phyloP scores from a whole-genome alignment of 2,797 vertebrate species.

The Sorex maritimensis region DNA sequence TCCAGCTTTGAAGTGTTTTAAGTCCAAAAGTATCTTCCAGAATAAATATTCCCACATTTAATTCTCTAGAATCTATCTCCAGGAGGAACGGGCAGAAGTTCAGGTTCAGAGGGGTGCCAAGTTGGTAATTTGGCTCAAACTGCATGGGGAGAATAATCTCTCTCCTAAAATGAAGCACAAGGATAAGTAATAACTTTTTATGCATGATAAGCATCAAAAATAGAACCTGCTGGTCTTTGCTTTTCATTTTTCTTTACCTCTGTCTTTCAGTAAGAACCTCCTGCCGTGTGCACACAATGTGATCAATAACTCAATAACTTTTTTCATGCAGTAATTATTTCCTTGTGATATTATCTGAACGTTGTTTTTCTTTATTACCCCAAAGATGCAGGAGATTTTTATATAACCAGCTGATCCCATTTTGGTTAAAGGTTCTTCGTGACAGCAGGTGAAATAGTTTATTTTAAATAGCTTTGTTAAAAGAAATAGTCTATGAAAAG shows the following conservation, averaged over 20 bases:
- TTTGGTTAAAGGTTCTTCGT: conserved; percentile 90
- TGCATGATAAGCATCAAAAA: conserved; percentile 94
- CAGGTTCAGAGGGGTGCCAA: conserved; percentile 89
- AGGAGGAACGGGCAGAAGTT: conserved; percentile 86
- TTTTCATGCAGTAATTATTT: conserved; percentile 95
- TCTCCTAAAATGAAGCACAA: conserved; percentile 91
- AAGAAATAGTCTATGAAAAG: conserved; percentile 86
- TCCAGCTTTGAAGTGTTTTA: conserved; percentile 77
- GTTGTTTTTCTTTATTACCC: conserved; percentile 93
- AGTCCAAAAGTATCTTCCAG: conserved; percentile 80
- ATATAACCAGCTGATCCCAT: conserved; percentile 93
- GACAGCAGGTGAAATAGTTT: conserved; percentile 90
- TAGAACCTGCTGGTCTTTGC: conserved; percentile 93
- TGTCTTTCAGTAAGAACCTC: conserved; percentile 92
- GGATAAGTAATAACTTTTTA: conserved; percentile 94
- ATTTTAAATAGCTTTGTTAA: conserved; percentile 90
- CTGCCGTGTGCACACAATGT: conserved; percentile 92
- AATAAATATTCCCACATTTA: conserved; percentile 85
- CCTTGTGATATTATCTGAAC: conserved; percentile 93
- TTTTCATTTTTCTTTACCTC: conserved; percentile 93
- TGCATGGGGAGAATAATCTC: conserved; percentile 93
- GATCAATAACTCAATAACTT: conserved; percentile 98
- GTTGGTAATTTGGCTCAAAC: conserved; percentile 91
- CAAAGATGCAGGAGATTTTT: conserved; percentile 92
- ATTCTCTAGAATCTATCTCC: conserved; percentile 87